Conservation (phyloP, 2,888 invertebrate genomes). For the Cephus pulcher region DNA sequence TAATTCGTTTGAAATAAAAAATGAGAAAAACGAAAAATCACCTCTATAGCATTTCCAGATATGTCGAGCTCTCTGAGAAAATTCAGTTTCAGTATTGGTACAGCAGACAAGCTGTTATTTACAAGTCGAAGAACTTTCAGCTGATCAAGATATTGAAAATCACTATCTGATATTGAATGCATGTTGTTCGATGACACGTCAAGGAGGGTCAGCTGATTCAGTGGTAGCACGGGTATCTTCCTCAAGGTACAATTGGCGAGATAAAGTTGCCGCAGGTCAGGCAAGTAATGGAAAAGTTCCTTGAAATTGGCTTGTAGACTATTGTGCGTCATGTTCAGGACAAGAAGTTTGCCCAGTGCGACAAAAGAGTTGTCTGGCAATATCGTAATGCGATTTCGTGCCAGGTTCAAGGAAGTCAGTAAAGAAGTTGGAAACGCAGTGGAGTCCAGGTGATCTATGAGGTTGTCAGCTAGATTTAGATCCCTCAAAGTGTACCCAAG, state of each 20-base stretch:
- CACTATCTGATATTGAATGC: constrained; percentile 76
- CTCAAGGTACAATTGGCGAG: constrained; percentile 83
- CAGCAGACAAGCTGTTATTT: constrained; percentile 79
- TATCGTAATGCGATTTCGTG: constrained; percentile 84
- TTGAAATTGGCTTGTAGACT: constrained; percentile 81
- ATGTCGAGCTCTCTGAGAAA: constrained; percentile 82
- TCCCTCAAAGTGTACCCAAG: constrained; percentile 83
- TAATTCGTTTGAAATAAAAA: not conserved
- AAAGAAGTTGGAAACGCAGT: constrained; percentile 88
- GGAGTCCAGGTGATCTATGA: constrained; percentile 87
- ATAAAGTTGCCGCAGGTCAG: constrained; percentile 81
- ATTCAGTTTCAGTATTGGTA: constrained; percentile 79
- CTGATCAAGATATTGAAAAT: constrained; percentile 77
- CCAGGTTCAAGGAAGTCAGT: constrained; percentile 81
- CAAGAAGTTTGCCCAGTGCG: constrained; percentile 81
- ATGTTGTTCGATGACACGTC: constrained; percentile 85
- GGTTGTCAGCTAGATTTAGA: constrained; percentile 83
- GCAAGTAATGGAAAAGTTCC: constrained; percentile 88
- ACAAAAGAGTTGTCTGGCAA: constrained; percentile 91
- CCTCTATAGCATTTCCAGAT: constrained; percentile 84
- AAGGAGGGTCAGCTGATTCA: constrained; percentile 82
- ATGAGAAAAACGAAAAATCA: constrained; percentile 39
- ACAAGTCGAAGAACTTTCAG: constrained; percentile 82
- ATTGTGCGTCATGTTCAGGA: constrained; percentile 84
- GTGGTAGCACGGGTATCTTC: constrained; percentile 80